Base-by-base conservation (phyloP, 2,113 vertebrate species). In the Leiothrix lutea region DNA sequence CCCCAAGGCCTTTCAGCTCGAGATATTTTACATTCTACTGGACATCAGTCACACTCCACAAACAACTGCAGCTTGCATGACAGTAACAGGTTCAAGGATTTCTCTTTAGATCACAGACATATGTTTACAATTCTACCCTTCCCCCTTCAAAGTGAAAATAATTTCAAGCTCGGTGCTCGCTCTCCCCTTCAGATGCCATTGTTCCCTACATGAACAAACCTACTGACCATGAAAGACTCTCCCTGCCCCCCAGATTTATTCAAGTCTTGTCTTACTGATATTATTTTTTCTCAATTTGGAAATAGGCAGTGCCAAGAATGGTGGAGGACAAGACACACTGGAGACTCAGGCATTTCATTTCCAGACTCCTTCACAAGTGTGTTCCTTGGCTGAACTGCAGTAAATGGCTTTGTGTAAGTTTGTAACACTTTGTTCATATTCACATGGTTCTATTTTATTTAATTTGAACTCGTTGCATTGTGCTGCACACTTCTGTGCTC, bases 81-180 rank as follows among this genome's bases (percentile, higher is more conserved):
- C 97, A 97, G 96, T 89, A 97, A 97, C 97, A 97, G 96, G 95
- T 97, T 97, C 96, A 97, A 96, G 91, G 94, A 96, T 94, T 95
- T 95, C 93, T 96, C 94, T 88, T 94, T 16, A 93, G 96, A 94
- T 95, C 94, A 96, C 66, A 89, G 93, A 96, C 92, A 79, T 64
- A 86, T 94, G 93, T 96, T 97, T 95, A 92, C 86, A 96, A 85
- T 95, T 88, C 79, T 57, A 40, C 88, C 92, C 86, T 94, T 88
- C 90, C 78, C 79, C 90, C 92, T 92, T 90, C 74, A 86, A 94
- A 96, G 92, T 7, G 65, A 80, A 90, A 96, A 96, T 79, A 24
- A 80, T 92, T 95, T 87, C 88, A 87, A 89, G 66, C 79, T 71
- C 31, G 3, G 8, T 91, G 74, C 13, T 2, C 3, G 6, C 74